A percentile compares a stretch with the other conserved stretches of the same genome.
These are phyloP conservation scores for Orchestes rusci DNA, from an alignment of 2,888 invertebrate species.

Conservation along the genomic window DNA sequence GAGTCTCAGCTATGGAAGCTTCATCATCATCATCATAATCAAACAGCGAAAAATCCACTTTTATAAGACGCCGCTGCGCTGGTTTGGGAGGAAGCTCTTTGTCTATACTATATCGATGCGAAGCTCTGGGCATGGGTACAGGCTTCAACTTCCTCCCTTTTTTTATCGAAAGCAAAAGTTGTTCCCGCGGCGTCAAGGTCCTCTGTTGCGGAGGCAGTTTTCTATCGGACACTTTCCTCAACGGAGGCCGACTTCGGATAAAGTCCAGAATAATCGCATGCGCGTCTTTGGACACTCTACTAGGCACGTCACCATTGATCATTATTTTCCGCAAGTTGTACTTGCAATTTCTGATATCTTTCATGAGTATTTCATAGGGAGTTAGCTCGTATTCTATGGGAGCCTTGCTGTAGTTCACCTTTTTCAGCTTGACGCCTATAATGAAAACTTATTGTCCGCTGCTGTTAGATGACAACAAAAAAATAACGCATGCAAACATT, in stretches of 20 bases:
- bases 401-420: constrained; percentile 67
- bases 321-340: constrained; percentile 82
- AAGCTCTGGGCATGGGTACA: constrained; percentile 40
- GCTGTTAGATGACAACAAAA: constrained; percentile 1
- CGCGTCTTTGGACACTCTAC: constrained; percentile 85
- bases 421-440: constrained; percentile 78
- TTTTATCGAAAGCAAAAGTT: constrained; percentile 79
- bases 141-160: constrained; percentile 65
- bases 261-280: constrained; percentile 94
- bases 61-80: constrained; percentile 64
- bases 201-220: constrained; percentile 67
- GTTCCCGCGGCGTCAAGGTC: constrained; percentile 73
- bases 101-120: constrained; percentile 22
- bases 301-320: constrained; percentile 76
- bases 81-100: constrained; percentile 28
- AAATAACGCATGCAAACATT: too few relatives aligned
- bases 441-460: constrained; percentile 15
- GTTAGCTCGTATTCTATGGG: constrained; percentile 90
- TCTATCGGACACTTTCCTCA: constrained; percentile 83
- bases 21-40: constrained; percentile 46
- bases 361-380: constrained; percentile 94
- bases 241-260: constrained; percentile 83
- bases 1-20: constrained; percentile 31
- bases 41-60: constrained; percentile 74
- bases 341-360: constrained; percentile 85